These are phyloP conservation scores for Clarias laeviceps DNA, from an alignment of 2,797 vertebrate species.

Conservation along the genomic window DNA sequence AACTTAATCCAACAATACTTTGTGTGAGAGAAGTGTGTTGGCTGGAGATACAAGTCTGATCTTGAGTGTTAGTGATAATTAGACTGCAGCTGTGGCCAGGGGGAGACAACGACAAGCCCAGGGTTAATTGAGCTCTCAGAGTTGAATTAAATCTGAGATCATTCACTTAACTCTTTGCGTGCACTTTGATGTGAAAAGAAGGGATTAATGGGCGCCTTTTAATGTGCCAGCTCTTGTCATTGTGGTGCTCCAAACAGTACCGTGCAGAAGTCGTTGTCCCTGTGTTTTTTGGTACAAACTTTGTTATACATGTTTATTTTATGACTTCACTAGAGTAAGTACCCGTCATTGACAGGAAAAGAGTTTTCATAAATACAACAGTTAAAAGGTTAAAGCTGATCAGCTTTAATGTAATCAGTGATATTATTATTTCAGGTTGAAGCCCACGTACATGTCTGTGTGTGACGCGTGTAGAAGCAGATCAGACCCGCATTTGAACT, in stretches of 20 bases:
- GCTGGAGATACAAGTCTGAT: constrained; percentile 11
- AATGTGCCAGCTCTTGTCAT: background rate
- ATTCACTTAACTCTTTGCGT: constrained; percentile 2
- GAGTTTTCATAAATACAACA: too few relatives aligned
- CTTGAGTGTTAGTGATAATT: constrained; percentile 27
- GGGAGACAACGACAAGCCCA: background rate
- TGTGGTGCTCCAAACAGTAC: background rate
- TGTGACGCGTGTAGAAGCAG: too few relatives aligned
- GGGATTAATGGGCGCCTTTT: too few relatives aligned
- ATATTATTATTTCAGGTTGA: too few relatives aligned
- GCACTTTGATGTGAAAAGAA: background rate
- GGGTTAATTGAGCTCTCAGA: background rate
- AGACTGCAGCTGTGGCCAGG: background rate
- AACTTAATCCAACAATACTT: background rate
- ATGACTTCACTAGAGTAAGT: too few relatives aligned
- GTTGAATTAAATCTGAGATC: background rate
- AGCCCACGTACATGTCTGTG: too few relatives aligned
- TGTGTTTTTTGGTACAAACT: too few relatives aligned
- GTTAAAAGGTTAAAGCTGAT: too few relatives aligned
- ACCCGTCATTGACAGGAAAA: too few relatives aligned
- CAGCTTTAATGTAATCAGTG: too few relatives aligned
- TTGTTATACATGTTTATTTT: too few relatives aligned
- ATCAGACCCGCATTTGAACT: too few relatives aligned
- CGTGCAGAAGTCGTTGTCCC: background rate
- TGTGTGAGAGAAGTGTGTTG: background rate